A percentile compares a stretch with the other conserved stretches of the same genome.
Evolutionary conservation across 1,140 invertebrate species (phyloP).

Genomic region (Drosophila ercepeae): DNA sequence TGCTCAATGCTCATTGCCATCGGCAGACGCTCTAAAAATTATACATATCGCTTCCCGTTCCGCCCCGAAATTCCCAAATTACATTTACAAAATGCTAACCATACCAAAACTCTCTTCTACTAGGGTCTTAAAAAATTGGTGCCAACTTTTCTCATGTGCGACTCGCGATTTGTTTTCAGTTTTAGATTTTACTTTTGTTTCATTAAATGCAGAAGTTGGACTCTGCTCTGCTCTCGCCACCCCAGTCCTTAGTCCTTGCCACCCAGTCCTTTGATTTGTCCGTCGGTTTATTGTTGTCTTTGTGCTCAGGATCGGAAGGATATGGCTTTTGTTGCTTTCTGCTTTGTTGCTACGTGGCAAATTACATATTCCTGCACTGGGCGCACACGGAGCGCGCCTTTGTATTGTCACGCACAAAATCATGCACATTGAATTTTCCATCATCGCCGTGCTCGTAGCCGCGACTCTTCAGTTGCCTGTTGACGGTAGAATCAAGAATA

Average conservation of each 20-base stretch:
- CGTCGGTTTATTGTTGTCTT: conserved; percentile 55
- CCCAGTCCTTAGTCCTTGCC: conserved; percentile 20
- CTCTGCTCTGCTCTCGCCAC: conserved; percentile 10
- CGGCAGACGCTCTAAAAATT: conserved; percentile 48
- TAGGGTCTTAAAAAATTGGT: conserved; percentile 51
- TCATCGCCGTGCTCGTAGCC: conserved; percentile 86
- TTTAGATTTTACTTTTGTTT: conserved; percentile 14
- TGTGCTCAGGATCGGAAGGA: conserved; percentile 24
- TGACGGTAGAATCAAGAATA: conserved; percentile 51
- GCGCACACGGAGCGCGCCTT: conserved; percentile 84
- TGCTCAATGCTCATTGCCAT: conserved; percentile 24
- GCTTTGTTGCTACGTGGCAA: conserved; percentile 37
- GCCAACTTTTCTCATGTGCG: conserved; percentile 42
- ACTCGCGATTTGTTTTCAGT: conserved; percentile 14
- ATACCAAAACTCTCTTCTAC: conserved; percentile 15
- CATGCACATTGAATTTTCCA: conserved; percentile 88
- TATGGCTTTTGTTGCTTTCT: conserved; percentile 14
- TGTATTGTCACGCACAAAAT: conserved; percentile 87
- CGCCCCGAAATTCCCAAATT: conserved; percentile 55
- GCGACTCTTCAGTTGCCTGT: conserved; percentile 87
- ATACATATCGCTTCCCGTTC: conserved; percentile 33
- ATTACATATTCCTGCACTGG: conserved; percentile 84
- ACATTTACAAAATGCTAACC: conserved; percentile 64
- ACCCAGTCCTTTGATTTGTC: conserved; percentile 52
- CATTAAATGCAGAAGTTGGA: conserved; percentile 44